Percentiles rank a stretch among this genome's conserved stretches.
Evolutionary conservation across 1,140 invertebrate species (phyloP).

Genomic region (Nasonia giraulti): DNA sequence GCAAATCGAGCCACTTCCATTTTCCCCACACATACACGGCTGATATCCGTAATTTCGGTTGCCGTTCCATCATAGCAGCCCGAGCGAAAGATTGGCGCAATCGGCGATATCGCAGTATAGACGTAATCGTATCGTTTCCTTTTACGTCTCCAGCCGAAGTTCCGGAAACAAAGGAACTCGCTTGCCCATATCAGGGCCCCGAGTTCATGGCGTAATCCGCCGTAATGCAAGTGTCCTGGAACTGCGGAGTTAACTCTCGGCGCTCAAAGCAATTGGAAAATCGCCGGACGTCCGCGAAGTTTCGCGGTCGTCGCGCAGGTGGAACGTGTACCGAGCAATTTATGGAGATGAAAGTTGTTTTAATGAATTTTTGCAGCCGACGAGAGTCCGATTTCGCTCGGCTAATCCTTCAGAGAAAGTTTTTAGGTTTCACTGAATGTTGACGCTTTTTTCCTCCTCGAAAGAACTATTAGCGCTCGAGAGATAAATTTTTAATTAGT

Average conservation of each 20-base stretch:
- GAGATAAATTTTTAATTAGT: background rate
- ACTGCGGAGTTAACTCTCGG: background rate
- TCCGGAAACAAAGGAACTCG: background rate
- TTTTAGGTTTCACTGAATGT: background rate
- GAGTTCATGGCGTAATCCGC: background rate
- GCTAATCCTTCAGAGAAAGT: background rate
- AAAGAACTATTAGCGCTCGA: background rate
- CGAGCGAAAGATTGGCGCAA: background rate
- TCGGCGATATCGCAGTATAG: background rate
- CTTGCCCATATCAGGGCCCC: background rate
- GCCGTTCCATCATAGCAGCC: background rate
- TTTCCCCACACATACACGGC: background rate
- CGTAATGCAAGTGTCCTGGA: constrained; percentile 1
- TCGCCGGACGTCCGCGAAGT: constrained; percentile 1
- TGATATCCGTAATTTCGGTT: background rate
- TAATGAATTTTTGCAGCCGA: background rate
- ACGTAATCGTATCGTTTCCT: constrained; percentile 26
- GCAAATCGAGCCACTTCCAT: background rate
- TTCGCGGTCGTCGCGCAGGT: background rate
- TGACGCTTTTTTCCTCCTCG: background rate
- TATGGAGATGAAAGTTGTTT: background rate
- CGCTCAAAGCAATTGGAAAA: constrained; percentile 23
- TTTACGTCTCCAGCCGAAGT: background rate
- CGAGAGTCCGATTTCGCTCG: background rate
- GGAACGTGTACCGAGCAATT: background rate